phyloP scores from a whole-genome alignment of 2,797 vertebrate genomes.

The Luscinia luscinia region DNA sequence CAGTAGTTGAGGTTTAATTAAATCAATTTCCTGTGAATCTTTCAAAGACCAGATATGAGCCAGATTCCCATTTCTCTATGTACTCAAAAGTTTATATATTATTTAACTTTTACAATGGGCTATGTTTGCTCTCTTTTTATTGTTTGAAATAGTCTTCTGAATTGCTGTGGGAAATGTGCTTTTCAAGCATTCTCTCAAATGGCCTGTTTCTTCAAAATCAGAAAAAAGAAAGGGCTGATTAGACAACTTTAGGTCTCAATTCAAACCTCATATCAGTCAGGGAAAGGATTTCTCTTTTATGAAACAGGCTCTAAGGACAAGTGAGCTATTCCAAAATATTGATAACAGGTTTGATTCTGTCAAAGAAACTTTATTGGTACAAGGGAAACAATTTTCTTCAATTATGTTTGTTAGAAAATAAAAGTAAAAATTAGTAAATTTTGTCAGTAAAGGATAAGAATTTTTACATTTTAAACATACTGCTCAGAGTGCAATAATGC shows the following conservation, averaged over 20 bases:
- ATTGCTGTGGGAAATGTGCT: constrained; percentile 27
- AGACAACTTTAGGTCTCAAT: neutral
- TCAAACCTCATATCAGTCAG: neutral
- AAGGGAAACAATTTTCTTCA: neutral
- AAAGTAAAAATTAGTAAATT: neutral
- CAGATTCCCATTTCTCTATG: constrained; percentile 41
- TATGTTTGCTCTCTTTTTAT: constrained; percentile 52
- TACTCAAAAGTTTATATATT: constrained; percentile 64
- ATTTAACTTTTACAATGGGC: constrained; percentile 57
- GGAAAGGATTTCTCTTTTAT: neutral
- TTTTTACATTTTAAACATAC: neutral
- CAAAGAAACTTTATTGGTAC: neutral
- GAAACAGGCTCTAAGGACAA: neutral
- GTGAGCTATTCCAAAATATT: neutral
- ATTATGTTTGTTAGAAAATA: neutral
- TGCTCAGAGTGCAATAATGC: neutral
- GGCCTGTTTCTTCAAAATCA: neutral
- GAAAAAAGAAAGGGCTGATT: neutral
- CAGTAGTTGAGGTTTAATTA: constrained; percentile 52
- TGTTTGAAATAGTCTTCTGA: constrained; percentile 49
- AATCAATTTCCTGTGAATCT: constrained; percentile 46
- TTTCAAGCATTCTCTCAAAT: constrained; percentile 23
- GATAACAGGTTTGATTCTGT: neutral
- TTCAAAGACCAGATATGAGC: constrained; percentile 11
- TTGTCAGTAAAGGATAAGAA: neutral